These are phyloP conservation scores for Pseudopodoces humilis DNA, from an alignment of 2,113 vertebrate genomes.

Conservation along the genomic window DNA sequence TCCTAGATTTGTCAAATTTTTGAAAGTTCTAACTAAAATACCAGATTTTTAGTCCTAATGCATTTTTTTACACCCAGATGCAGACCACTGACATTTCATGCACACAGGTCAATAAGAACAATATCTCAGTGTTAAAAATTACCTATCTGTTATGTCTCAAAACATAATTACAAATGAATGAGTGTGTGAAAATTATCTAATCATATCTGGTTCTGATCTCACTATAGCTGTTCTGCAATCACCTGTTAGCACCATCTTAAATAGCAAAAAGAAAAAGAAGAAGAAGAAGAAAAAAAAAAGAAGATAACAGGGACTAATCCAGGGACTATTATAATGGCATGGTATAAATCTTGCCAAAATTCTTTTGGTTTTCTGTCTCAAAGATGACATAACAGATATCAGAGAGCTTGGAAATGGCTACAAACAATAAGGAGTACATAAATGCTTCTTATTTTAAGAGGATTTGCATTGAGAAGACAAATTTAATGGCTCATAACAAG, in stretches of 20 bases:
- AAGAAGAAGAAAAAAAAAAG: neutral
- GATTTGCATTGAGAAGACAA: neutral
- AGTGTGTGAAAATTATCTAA: neutral
- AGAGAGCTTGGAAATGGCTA: neutral
- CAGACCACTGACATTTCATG: neutral
- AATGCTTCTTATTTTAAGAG: neutral
- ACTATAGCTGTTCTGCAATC: neutral
- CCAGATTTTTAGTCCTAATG: neutral
- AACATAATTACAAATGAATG: neutral
- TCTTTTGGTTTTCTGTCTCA: neutral
- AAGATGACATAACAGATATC: neutral
- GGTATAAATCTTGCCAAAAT: neutral
- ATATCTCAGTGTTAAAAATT: neutral
- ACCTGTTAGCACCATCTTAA: neutral
- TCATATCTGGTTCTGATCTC: neutral
- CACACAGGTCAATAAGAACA: neutral
- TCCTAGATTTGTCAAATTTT: neutral
- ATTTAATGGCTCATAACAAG: neutral
- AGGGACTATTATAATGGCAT: neutral
- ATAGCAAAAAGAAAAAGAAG: neutral
- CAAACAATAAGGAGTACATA: neutral
- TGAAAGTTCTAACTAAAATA: neutral
- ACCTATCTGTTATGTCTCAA: neutral
- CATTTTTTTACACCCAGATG: neutral
- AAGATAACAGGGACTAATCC: neutral